Evolutionary conservation across 2,797 vertebrate species (phyloP).

Genomic region (Oreochromis grahami): DNA sequence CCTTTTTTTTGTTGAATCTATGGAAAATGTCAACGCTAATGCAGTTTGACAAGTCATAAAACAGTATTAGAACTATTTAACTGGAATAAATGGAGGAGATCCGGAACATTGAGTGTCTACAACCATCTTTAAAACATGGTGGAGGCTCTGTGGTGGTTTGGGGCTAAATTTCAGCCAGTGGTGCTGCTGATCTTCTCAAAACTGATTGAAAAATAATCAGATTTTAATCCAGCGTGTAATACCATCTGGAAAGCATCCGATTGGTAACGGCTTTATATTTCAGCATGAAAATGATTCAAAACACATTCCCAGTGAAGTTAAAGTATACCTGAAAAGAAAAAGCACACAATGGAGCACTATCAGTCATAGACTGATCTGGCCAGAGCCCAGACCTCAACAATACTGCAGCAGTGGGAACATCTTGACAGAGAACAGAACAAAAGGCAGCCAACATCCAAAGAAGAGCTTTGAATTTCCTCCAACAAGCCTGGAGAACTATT

Average conservation of each 20-base stretch:
- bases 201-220: background rate
- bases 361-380: background rate
- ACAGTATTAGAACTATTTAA: background rate
- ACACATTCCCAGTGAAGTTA: background rate
- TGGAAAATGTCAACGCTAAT: background rate
- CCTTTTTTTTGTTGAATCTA: background rate
- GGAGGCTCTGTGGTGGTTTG: background rate
- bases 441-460: background rate
- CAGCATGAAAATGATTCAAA: background rate
- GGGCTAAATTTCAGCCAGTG: background rate
- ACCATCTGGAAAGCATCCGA: background rate
- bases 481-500: background rate
- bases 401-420: background rate
- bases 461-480: background rate
- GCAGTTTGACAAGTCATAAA: background rate
- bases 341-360: background rate
- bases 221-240: background rate
- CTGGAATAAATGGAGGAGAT: background rate
- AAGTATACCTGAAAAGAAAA: background rate
- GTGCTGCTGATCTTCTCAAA: background rate
- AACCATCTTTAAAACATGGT: background rate
- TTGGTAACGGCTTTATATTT: background rate
- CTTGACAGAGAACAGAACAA: background rate
- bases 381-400: background rate
- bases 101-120: background rate